Evolutionary conservation across 2,888 invertebrate species (phyloP).

Genomic region (Apodemia hepburni): DNA sequence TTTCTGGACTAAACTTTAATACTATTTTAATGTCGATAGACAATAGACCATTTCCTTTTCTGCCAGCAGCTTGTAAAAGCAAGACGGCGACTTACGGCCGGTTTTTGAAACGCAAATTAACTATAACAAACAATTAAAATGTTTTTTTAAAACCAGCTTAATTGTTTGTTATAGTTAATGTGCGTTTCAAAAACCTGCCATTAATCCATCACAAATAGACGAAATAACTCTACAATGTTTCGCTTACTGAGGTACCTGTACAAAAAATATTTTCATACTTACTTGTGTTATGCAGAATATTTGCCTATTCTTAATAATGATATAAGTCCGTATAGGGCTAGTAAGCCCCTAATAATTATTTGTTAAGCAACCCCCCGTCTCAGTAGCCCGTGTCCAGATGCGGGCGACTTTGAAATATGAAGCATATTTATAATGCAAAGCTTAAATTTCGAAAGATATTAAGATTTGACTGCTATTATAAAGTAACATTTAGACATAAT

Average conservation of each 20-base stretch:
- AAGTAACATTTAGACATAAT: too few relatives aligned
- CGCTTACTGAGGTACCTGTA: not conserved
- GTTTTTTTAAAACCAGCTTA: too few relatives aligned
- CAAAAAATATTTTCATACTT: not conserved
- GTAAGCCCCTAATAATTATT: constrained; percentile 57
- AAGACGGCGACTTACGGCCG: too few relatives aligned
- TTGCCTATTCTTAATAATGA: not conserved
- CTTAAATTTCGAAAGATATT: not conserved
- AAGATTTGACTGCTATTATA: constrained; percentile 28
- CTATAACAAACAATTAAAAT: too few relatives aligned
- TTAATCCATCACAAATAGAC: too few relatives aligned
- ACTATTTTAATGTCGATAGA: too few relatives aligned
- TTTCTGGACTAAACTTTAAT: too few relatives aligned
- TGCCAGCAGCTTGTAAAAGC: too few relatives aligned
- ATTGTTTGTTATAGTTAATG: too few relatives aligned
- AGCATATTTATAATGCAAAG: constrained; percentile 64
- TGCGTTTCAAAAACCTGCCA: too few relatives aligned
- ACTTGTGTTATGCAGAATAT: not conserved
- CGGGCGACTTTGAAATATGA: constrained; percentile 78
- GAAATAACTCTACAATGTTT: not conserved
- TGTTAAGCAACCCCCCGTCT: constrained; percentile 53
- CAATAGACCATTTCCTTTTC: too few relatives aligned
- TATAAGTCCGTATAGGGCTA: constrained; percentile 21
- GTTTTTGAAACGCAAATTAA: too few relatives aligned
- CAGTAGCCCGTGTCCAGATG: constrained; percentile 75